These are phyloP conservation scores for Eristalis intricaria DNA, from an alignment of 2,888 invertebrate species.

Conservation along the genomic window DNA sequence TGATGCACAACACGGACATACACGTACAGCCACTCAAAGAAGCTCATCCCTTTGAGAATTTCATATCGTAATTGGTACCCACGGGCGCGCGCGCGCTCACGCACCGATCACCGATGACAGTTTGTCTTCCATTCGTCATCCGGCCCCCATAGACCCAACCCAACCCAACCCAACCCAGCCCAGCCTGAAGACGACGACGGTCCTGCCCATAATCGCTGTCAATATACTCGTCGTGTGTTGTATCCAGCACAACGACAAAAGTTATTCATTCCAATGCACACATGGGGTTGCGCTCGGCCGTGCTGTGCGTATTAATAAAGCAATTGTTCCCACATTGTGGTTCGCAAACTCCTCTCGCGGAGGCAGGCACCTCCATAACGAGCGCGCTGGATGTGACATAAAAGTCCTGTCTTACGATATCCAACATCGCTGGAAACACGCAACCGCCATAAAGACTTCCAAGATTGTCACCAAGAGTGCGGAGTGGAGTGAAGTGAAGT, in stretches of 20 bases:
- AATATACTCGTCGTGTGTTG: conserved; percentile 22
- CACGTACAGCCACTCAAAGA: conserved; percentile 1
- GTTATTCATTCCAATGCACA: conserved; percentile 42
- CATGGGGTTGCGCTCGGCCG: conserved; percentile 36
- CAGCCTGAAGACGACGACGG: background rate
- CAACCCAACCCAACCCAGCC: too few relatives aligned
- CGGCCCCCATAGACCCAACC: conserved; percentile 20
- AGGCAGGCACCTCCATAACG: conserved; percentile 28
- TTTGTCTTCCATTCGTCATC: conserved; percentile 8
- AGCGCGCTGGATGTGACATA: conserved; percentile 39
- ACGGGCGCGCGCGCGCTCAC: conserved; percentile 35
- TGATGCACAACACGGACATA: conserved; percentile 16
- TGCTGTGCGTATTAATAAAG: conserved; percentile 68
- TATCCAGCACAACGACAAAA: conserved; percentile 16
- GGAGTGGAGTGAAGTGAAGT: conserved; percentile 3
- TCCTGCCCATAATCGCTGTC: conserved; percentile 21
- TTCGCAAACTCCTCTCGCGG: background rate
- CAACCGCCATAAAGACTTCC: conserved; percentile 52
- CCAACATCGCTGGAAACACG: conserved; percentile 40
- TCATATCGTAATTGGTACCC: conserved; percentile 69
- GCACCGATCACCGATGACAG: conserved; percentile 51
- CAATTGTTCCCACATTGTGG: conserved; percentile 54
- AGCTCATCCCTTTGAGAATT: conserved; percentile 50
- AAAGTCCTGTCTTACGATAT: conserved; percentile 47
- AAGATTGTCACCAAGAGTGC: conserved; percentile 57